Evolutionary conservation across 2,113 vertebrate species (phyloP).

Genomic region (Ahaetulla prasina): DNA sequence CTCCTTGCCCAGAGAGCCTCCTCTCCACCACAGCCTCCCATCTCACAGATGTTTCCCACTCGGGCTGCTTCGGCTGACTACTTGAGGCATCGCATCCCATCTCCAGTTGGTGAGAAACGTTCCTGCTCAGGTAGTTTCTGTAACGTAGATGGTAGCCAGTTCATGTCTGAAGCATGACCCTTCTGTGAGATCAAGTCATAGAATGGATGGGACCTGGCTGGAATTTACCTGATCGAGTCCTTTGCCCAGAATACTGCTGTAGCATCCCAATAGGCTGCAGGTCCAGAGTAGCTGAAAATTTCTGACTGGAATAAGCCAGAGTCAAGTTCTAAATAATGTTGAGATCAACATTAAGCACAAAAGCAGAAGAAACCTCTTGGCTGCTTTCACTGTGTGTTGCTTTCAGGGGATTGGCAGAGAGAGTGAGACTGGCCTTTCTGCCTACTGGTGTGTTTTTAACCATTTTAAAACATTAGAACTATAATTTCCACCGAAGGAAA

Average conservation of each 20-base stretch:
- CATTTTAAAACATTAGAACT: background rate
- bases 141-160: background rate
- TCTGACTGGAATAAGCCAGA: background rate
- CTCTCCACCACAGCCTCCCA: slow-evolving; percentile 73
- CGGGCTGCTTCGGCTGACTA: slow-evolving; percentile 87
- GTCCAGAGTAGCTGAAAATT: background rate
- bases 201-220: background rate
- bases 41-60: slow-evolving; percentile 76
- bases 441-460: background rate
- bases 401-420: background rate
- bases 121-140: background rate
- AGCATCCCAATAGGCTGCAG: background rate
- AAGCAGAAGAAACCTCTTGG: background rate
- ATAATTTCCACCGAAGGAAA: background rate
- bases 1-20: slow-evolving; percentile 79
- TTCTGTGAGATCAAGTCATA: background rate
- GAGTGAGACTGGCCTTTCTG: background rate
- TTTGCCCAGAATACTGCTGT: background rate
- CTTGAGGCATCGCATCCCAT: slow-evolving; percentile 79
- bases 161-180: background rate
- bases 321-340: background rate
- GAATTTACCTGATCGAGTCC: background rate
- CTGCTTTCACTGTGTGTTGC: background rate
- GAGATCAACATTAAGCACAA: background rate
- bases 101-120: slow-evolving; percentile 70